Base-by-base conservation (phyloP, 30 jellyfish, hydroid and myxozoan genomes). In the Mastigias papua region DNA sequence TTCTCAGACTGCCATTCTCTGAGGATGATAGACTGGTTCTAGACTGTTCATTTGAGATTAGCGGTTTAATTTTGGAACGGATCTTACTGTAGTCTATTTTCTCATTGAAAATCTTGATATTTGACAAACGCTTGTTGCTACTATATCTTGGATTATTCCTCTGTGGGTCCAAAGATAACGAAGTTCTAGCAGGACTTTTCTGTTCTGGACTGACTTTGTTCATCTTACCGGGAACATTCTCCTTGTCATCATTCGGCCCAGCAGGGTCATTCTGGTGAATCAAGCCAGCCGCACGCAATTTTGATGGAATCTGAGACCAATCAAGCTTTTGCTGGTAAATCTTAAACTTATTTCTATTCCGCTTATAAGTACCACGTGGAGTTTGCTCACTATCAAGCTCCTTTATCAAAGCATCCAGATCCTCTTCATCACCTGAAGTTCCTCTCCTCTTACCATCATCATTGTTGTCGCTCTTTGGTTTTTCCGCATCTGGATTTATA, bases 281-380 rank as follows among this genome's bases (percentile, higher is more conserved):
- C 77, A 91, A 46, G 13, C 98, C 96, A 28, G 87, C 86, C 61
- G 89, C 71, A 19, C 80, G 74, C 84, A 91, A 49, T 27, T 84
- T 84, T 16, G 97, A 91, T 30, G 82, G 91, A 6, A 91, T 95
- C 34, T 91, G 97, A 10, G 97, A 91, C 97, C 97, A 91, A 33
- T 91, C 97, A 3, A 75, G 85, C 65, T 91, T 91, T 69, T 84
- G 78, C 11, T 46, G 9, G 78, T 22, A 77, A 6, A 91, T 91
- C 48, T 91, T 73, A 50, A 84, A 29, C 11, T 91, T 77, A 28
- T 66, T 30, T 54, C 60, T 69, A 25, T 76, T 71, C 19, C 86
- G 58, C 1, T 63, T 66, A 34, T 79, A 65, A 26, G 32, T 73
- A 34, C 82, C 87, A 19, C 79, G 84, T 60, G 94, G 73, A 50